phyloP scores from a whole-genome alignment of 2,797 vertebrate genomes.

The Nyctalus aviator region DNA sequence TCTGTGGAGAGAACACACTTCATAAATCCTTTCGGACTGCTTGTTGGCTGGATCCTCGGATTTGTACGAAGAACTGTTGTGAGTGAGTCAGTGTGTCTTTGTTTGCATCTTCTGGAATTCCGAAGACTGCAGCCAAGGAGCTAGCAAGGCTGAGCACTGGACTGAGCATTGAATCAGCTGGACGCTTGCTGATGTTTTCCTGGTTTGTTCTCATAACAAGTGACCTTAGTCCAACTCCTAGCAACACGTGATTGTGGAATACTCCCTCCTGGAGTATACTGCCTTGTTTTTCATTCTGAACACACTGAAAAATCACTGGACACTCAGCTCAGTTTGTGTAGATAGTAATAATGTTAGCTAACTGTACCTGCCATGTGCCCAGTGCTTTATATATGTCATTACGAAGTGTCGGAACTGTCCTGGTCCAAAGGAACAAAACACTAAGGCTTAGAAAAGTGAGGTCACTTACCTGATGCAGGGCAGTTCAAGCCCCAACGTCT shows the following conservation, averaged over 20 bases:
- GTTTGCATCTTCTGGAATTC: slow-evolving; percentile 68
- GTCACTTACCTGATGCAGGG: neutral
- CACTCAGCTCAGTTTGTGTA: slow-evolving; percentile 25
- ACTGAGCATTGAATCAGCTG: slow-evolving; percentile 45
- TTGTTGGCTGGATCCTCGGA: slow-evolving; percentile 47
- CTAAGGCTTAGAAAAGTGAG: neutral
- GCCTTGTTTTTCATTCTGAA: slow-evolving; percentile 44
- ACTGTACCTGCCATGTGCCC: neutral
- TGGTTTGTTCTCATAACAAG: slow-evolving; percentile 62
- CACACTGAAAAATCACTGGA: slow-evolving; percentile 45
- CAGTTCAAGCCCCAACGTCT: neutral
- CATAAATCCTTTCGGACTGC: slow-evolving; percentile 30
- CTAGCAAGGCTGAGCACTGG: slow-evolving; percentile 28
- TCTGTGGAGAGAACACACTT: neutral
- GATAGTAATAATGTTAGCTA: neutral
- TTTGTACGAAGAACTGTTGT: slow-evolving; percentile 11
- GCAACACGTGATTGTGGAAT: slow-evolving; percentile 66
- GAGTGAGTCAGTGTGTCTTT: slow-evolving; percentile 54
- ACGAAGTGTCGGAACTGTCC: neutral
- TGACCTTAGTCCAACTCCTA: slow-evolving; percentile 63
- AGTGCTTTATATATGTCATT: neutral
- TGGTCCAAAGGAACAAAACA: neutral
- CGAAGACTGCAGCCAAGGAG: slow-evolving; percentile 21
- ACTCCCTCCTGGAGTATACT: slow-evolving; percentile 60
- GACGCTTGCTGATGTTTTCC: slow-evolving; percentile 69